Conservation (phyloP, 2,888 invertebrate species). For the Thereva unica region DNA sequence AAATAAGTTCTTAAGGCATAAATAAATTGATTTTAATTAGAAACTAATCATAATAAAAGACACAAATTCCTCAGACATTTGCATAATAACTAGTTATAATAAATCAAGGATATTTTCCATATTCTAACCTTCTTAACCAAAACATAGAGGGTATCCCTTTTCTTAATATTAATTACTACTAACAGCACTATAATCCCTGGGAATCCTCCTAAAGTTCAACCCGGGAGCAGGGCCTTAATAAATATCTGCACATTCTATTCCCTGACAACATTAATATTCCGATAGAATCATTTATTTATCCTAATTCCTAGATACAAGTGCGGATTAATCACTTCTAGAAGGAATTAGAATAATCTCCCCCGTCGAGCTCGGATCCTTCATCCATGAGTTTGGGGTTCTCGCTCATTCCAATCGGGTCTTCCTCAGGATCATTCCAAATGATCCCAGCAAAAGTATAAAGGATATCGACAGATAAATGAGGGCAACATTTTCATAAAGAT, state of each 20-base stretch:
- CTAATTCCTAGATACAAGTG: constrained; percentile 35
- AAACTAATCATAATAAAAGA: too few species aligned
- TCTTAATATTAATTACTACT: too few species aligned
- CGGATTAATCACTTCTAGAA: constrained; percentile 35
- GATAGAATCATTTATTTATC: constrained; percentile 35
- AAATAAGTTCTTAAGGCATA: too few species aligned
- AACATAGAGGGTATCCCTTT: too few species aligned
- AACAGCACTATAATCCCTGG: too few species aligned
- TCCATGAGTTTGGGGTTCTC: constrained; percentile 11
- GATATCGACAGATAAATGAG: constrained; percentile 32
- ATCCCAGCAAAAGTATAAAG: constrained; percentile 4
- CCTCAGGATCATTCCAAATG: constrained; percentile 19
- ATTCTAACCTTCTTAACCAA: too few species aligned
- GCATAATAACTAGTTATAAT: too few species aligned
- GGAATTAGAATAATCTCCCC: constrained; percentile 33
- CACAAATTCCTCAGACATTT: too few species aligned
- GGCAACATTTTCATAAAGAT: constrained; percentile 33
- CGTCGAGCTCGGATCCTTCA: constrained; percentile 10
- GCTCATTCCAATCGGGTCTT: constrained; percentile 26
- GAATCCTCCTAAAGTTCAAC: too few species aligned
- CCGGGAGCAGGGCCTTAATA: neutral
- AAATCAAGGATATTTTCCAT: too few species aligned
- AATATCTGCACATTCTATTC: constrained; percentile 2
- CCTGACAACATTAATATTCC: constrained; percentile 17
- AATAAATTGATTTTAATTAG: too few species aligned